Conservation (phyloP, 2,888 invertebrate species). For the Ectobius pallidus region DNA sequence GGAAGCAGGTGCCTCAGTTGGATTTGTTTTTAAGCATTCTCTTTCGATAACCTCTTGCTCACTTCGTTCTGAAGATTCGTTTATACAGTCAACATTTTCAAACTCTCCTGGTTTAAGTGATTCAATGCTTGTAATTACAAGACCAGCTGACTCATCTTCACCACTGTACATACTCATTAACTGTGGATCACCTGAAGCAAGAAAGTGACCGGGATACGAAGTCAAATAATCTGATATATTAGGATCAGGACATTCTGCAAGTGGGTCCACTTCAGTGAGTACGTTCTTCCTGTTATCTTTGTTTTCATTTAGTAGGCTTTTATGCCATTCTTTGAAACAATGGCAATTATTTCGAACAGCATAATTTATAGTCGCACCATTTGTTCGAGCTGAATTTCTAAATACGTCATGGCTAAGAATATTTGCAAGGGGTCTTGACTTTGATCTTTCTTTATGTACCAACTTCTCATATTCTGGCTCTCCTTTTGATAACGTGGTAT, state of each 20-base stretch:
- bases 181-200: not conserved
- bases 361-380: conserved; percentile 8
- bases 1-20: not conserved
- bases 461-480: too few species aligned
- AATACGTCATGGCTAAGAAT: not conserved
- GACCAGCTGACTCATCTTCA: conserved; percentile 18
- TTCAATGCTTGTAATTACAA: conserved; percentile 34
- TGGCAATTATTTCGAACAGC: conserved; percentile 11
- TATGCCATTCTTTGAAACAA: not conserved
- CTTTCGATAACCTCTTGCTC: not conserved
- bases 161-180: not conserved
- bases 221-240: too few species aligned
- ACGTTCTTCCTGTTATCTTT: not conserved
- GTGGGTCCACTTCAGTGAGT: not conserved
- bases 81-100: conserved; percentile 20
- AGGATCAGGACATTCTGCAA: too few species aligned
- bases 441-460: too few species aligned
- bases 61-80: not conserved
- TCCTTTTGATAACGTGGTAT: too few species aligned
- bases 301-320: too few species aligned
- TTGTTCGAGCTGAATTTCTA: conserved; percentile 15
- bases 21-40: not conserved
- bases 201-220: not conserved
- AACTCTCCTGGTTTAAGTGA: conserved; percentile 35
- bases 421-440: not conserved